Conservation (phyloP, 2,113 vertebrate genomes). For the Archilochus colubris region DNA sequence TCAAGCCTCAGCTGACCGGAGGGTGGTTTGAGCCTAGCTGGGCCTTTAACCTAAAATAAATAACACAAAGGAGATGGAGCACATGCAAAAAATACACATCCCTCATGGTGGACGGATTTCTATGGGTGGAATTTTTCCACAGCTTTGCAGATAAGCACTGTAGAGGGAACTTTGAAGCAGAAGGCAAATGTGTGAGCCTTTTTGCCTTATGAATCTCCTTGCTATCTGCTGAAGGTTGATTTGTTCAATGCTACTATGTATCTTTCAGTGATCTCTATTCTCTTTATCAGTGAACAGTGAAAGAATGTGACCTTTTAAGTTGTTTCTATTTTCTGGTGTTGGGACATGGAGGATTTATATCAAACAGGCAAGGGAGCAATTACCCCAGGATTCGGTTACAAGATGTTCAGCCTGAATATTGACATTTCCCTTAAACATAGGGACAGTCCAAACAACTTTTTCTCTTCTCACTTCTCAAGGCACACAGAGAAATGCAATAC, state of each 20-base stretch:
- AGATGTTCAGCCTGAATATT: neutral
- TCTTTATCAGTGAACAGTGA: neutral
- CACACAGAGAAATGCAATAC: neutral
- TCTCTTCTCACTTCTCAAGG: neutral
- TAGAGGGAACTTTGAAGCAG: fast-evolving
- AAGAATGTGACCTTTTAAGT: conserved; percentile 38
- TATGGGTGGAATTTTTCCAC: neutral
- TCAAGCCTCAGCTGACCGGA: fast-evolving
- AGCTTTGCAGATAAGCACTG: neutral
- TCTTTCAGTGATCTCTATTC: neutral
- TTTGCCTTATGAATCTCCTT: neutral
- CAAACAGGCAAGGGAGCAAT: neutral
- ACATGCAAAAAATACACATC: neutral
- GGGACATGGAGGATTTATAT: neutral
- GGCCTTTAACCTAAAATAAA: neutral
- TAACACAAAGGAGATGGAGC: neutral
- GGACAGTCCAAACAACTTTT: neutral
- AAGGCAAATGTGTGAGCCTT: neutral
- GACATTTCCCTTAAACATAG: neutral
- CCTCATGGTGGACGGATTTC: neutral
- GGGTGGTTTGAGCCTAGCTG: fast-evolving
- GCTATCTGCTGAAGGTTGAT: neutral
- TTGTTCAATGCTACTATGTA: neutral
- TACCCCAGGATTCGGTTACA: neutral
- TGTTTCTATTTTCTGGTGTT: conserved; percentile 49